A percentile compares a stretch with the other conserved stretches of the same genome.
Evolutionary conservation across 2,888 invertebrate genomes (phyloP).

Genomic region (Caenorhabditis sp.): DNA sequence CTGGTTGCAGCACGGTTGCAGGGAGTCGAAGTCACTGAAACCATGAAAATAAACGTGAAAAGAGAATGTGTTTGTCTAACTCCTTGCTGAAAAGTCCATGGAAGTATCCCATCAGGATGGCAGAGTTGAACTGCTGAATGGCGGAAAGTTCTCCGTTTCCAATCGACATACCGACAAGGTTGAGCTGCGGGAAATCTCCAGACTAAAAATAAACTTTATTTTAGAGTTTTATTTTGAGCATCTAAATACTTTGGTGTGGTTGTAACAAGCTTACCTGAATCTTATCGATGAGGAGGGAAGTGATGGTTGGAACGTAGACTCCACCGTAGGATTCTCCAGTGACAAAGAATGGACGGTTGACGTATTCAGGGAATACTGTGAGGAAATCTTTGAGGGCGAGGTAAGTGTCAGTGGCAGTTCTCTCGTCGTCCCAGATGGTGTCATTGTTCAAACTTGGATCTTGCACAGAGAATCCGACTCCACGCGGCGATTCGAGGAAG

Average conservation of each 20-base stretch:
- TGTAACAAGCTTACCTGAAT: conserved; percentile 65
- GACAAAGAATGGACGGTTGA: conserved; percentile 80
- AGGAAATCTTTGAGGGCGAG: conserved; percentile 81
- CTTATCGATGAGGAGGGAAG: conserved; percentile 67
- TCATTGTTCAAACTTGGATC: conserved; percentile 65
- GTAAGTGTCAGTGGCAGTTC: conserved; percentile 80
- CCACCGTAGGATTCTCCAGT: conserved; percentile 66
- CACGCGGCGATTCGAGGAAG: conserved; percentile 81
- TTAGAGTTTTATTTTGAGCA: neutral
- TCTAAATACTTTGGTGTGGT: too few relatives aligned
- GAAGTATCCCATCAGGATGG: conserved; percentile 67
- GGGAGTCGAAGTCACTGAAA: conserved; percentile 63
- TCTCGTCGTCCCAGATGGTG: conserved; percentile 63
- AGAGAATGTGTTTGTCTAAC: conserved; percentile 17
- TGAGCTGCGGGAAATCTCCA: conserved; percentile 66
- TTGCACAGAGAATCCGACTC: conserved; percentile 81
- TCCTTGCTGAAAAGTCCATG: conserved; percentile 68
- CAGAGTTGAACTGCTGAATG: conserved; percentile 67
- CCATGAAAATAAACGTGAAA: neutral
- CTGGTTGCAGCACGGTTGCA: conserved; percentile 64
- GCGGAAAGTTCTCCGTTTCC: conserved; percentile 73
- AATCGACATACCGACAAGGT: conserved; percentile 72
- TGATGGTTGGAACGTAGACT: conserved; percentile 68
- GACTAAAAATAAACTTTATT: conserved; percentile 37
- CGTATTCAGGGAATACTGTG: conserved; percentile 80